Base-by-base conservation (phyloP, 2,113 vertebrate genomes). In the Hemicordylus capensis region DNA sequence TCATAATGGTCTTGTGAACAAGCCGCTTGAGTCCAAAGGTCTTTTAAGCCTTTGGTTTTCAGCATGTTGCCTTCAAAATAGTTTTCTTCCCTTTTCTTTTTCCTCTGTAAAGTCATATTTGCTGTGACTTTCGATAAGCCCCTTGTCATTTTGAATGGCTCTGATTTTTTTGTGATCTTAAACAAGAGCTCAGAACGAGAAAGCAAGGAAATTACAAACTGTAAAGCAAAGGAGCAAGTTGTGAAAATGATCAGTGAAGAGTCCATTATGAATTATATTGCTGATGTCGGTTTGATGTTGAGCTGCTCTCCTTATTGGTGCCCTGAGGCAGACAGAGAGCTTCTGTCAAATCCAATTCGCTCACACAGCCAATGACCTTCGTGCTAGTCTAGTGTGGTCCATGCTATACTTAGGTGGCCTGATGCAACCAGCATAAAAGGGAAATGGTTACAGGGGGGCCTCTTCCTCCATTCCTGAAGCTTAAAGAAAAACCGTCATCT, bases 271-370 rank as follows among this genome's bases (percentile, higher is more conserved):
- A 84, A 64, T 42, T 12, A 63, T 87, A 54, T 78, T 87, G 66
- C 74, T 63, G 66, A 73, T 72, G 20, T 85, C 56, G 0, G 5
- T 85, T 86, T 79, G 56, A 44, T 54, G 75, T 80, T 42, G 56
- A 37, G 56, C 66, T 54, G 44, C 44, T 78, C 67, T 83, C 48
- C 56, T 73, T 78, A 83, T 79, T 83, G 66, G 67, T 72, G 19
- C 20, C 88, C 86, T 12, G 46, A 72, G 76, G 84, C 84, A 79
- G 44, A 34, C 26, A 20, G 67, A 80, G 44, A 67, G 80, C 74
- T 86, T 88, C 46, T 78, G 85, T 87, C 78, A 76, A 84, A 90
- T 20, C 56, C 85, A 88, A 84, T 75, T 42, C 31, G 34, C 83
- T 90, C 3, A 31, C 81, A n/a, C 87, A 46, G 2, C 46, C 67